A percentile compares a stretch with the other conserved stretches of the same genome.
Evolutionary conservation across 2,113 vertebrate genomes (phyloP).

Genomic region (Psilopsiagon aurifrons): DNA sequence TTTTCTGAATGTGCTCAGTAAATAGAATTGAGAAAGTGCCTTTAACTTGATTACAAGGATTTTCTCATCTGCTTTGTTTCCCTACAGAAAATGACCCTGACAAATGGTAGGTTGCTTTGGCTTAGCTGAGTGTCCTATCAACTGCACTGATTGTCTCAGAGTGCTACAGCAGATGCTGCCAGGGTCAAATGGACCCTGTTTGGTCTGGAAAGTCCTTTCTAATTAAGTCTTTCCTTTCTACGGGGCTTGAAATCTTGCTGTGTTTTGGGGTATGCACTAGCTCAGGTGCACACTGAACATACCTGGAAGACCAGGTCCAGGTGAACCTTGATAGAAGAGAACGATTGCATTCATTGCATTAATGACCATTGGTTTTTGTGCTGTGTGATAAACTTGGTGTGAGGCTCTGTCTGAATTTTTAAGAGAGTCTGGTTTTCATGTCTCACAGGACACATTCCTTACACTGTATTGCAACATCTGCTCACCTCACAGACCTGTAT

Average conservation of each 20-base stretch:
- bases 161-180: not conserved
- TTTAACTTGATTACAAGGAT: not conserved
- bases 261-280: not conserved
- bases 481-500: not conserved
- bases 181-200: not conserved
- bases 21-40: not conserved
- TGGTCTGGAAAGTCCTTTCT: not conserved
- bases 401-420: not conserved
- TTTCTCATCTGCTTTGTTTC: not conserved
- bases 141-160: not conserved
- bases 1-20: not conserved
- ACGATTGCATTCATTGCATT: not conserved
- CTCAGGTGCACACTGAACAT: not conserved
- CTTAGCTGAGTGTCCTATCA: not conserved
- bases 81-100: not conserved
- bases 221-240: not conserved
- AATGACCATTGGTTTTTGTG: not conserved
- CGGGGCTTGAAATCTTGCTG: not conserved
- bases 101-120: not conserved
- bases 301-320: not conserved
- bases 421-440: not conserved
- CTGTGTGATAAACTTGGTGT: not conserved
- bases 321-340: not conserved
- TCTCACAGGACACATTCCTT: not conserved
- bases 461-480: not conserved